These are phyloP conservation scores for Spheniscus humboldti DNA, from an alignment of 2,797 vertebrate genomes.

Conservation along the genomic window DNA sequence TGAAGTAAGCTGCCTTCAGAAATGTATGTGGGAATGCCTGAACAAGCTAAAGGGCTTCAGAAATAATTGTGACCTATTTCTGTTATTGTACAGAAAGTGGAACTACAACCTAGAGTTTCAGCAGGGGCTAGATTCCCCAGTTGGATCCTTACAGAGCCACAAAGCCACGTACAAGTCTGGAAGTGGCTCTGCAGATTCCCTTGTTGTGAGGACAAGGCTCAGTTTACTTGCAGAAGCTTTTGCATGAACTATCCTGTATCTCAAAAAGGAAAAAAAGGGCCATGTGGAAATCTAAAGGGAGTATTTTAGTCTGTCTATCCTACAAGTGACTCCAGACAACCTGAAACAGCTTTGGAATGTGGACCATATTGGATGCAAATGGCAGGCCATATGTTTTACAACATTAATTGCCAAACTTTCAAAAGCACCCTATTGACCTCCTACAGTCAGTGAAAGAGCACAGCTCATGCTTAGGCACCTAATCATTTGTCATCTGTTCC, in stretches of 20 bases:
- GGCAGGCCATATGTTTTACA: slow-evolving; percentile 27
- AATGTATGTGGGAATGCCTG: neutral
- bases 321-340: neutral
- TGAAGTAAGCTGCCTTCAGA: neutral
- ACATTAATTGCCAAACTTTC: slow-evolving; percentile 21
- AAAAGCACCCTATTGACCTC: neutral
- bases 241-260: neutral
- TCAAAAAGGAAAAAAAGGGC: neutral
- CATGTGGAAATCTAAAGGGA: neutral
- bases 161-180: neutral
- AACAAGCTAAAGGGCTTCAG: neutral
- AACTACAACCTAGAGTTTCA: neutral
- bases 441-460: neutral
- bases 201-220: neutral
- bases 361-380: slow-evolving; percentile 36
- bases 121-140: neutral
- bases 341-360: slow-evolving; percentile 18
- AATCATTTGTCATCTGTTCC: slow-evolving; percentile 11
- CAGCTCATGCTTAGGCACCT: slow-evolving; percentile 7
- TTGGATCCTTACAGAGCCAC: neutral
- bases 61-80: neutral
- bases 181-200: neutral
- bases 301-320: neutral
- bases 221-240: neutral
- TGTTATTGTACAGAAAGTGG: neutral